These are phyloP conservation scores for Tetraneura akinire DNA, from an alignment of 1,140 invertebrate genomes.

Conservation along the genomic window DNA sequence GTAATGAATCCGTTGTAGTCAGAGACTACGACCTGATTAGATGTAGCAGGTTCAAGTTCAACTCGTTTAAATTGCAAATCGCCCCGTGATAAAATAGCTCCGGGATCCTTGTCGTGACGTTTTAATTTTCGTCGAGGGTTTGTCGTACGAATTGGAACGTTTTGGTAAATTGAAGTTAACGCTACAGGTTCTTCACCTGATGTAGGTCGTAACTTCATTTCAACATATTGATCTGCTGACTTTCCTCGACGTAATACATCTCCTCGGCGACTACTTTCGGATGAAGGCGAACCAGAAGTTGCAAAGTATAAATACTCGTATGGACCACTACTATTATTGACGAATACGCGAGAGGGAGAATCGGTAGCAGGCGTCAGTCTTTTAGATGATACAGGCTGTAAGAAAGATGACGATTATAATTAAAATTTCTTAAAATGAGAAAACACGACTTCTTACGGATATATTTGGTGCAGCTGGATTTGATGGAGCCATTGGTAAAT, in stretches of 20 bases:
- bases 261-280: slow-evolving; percentile 58
- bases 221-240: slow-evolving; percentile 76
- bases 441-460: background rate
- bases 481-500: slow-evolving; percentile 32
- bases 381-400: slow-evolving; percentile 43
- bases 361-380: slow-evolving; percentile 42
- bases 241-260: slow-evolving; percentile 69
- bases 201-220: slow-evolving; percentile 67
- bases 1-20: slow-evolving; percentile 59
- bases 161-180: slow-evolving; percentile 73
- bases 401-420: background rate
- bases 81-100: slow-evolving; percentile 59
- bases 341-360: slow-evolving; percentile 7
- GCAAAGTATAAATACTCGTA: slow-evolving; percentile 44
- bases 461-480: slow-evolving; percentile 27
- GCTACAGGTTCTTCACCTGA: slow-evolving; percentile 68
- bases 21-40: slow-evolving; percentile 56
- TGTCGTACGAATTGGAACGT: slow-evolving; percentile 70
- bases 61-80: slow-evolving; percentile 61
- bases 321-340: background rate
- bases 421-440: background rate
- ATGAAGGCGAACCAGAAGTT: slow-evolving; percentile 37
- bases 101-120: slow-evolving; percentile 63
- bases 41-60: slow-evolving; percentile 54
- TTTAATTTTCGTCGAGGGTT: slow-evolving; percentile 73